Percentiles rank a stretch among this genome's conserved stretches.
These are phyloP conservation scores for Climacteris rufus DNA, from an alignment of 2,113 vertebrate genomes.

Conservation along the genomic window DNA sequence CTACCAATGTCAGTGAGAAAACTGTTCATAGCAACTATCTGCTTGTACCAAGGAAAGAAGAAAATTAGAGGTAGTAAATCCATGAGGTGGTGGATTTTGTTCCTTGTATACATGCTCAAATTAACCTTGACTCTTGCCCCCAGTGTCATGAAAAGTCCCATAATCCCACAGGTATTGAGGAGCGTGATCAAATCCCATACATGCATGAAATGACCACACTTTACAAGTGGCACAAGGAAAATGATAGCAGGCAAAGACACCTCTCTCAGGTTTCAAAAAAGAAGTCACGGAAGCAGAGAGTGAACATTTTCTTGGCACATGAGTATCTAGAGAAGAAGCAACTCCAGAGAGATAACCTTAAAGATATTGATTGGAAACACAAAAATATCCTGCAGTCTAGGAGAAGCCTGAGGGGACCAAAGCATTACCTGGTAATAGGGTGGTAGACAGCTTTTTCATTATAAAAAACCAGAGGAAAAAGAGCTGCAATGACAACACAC, in stretches of 20 bases:
- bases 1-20: neutral
- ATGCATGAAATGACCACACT: neutral
- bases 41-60: neutral
- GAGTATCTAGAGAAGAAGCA: neutral
- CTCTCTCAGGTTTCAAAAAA: neutral
- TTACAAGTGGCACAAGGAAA: neutral
- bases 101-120: neutral
- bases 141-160: neutral
- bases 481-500: neutral
- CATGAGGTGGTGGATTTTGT: neutral
- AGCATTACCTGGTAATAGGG: neutral
- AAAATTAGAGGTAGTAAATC: neutral
- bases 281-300: neutral
- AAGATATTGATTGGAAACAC: neutral
- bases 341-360: neutral
- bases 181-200: neutral
- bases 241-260: neutral
- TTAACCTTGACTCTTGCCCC: neutral
- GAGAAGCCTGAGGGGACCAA: neutral
- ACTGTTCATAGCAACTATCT: neutral
- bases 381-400: neutral
- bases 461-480: neutral
- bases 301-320: neutral
- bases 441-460: neutral
- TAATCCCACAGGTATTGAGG: neutral